Conservation (phyloP, 2,797 vertebrate species). For the Danio aesculapii region DNA sequence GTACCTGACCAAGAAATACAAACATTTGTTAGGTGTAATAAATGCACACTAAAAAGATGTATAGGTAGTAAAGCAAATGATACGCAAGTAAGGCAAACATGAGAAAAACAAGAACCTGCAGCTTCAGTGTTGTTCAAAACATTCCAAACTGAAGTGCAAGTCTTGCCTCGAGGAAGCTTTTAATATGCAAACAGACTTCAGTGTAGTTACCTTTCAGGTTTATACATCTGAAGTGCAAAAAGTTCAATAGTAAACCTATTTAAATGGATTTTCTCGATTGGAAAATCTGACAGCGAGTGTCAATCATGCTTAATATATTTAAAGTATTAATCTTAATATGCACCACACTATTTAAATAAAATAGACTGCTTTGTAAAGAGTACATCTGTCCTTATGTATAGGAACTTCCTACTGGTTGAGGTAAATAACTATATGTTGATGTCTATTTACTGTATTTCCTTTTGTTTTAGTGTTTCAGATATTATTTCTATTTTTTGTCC, state of each 20-base stretch:
- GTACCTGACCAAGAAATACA: background rate
- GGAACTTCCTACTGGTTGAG: too few relatives aligned
- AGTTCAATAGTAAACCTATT: background rate
- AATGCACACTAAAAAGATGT: background rate
- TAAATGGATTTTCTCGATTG: background rate
- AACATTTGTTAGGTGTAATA: background rate
- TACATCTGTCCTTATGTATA: too few relatives aligned
- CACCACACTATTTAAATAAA: too few relatives aligned
- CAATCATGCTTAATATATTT: too few relatives aligned
- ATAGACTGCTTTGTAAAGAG: too few relatives aligned
- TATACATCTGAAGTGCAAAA: background rate
- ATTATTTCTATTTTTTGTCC: too few relatives aligned
- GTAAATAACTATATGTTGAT: too few relatives aligned
- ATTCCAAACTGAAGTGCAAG: slow-evolving; percentile 48
- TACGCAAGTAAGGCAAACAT: background rate
- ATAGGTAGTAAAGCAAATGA: background rate
- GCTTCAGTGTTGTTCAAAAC: background rate
- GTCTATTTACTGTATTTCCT: too few relatives aligned
- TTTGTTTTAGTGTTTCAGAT: too few relatives aligned
- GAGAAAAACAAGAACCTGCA: background rate
- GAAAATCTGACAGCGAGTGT: background rate
- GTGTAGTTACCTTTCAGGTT: slow-evolving; percentile 28
- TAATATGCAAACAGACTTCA: slow-evolving; percentile 66
- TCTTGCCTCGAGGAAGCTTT: slow-evolving; percentile 37
- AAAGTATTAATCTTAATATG: too few relatives aligned